These are phyloP conservation scores for Alca torda DNA, from an alignment of 2,797 vertebrate species.

Conservation along the genomic window DNA sequence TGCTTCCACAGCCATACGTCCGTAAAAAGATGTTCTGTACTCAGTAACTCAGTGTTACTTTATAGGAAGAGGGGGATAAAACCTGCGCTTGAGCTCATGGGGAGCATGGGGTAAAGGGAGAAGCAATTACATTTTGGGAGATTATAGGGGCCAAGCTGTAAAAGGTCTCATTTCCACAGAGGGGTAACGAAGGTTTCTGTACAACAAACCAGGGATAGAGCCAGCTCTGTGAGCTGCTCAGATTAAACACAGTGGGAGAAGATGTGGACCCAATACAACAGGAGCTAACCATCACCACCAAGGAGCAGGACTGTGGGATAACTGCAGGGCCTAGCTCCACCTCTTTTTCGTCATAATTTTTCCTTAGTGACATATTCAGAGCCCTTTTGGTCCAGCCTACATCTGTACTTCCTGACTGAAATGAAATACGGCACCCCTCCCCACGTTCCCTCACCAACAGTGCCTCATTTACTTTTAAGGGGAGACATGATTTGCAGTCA, in stretches of 20 bases:
- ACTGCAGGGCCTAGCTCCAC: not conserved
- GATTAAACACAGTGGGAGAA: not conserved
- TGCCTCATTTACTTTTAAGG: not conserved
- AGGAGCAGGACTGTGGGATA: not conserved
- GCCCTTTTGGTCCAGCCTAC: not conserved
- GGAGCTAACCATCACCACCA: not conserved
- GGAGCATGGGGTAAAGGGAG: not conserved
- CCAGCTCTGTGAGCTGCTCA: not conserved
- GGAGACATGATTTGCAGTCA: not conserved
- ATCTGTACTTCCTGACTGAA: not conserved
- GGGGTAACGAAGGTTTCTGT: not conserved
- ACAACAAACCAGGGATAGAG: not conserved
- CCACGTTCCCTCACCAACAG: accelerated
- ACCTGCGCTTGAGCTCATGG: not conserved
- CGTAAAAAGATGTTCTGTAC: not conserved
- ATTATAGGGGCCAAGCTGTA: not conserved
- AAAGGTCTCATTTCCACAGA: not conserved
- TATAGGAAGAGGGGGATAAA: not conserved
- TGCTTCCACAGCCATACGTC: not conserved
- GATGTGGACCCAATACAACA: not conserved
- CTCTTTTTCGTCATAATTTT: not conserved
- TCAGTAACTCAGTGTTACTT: not conserved
- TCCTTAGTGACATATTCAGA: not conserved
- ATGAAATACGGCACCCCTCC: not conserved
- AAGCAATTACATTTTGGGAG: not conserved